Evolutionary conservation across 2,113 vertebrate genomes (phyloP).

Genomic region (Gavia stellata): DNA sequence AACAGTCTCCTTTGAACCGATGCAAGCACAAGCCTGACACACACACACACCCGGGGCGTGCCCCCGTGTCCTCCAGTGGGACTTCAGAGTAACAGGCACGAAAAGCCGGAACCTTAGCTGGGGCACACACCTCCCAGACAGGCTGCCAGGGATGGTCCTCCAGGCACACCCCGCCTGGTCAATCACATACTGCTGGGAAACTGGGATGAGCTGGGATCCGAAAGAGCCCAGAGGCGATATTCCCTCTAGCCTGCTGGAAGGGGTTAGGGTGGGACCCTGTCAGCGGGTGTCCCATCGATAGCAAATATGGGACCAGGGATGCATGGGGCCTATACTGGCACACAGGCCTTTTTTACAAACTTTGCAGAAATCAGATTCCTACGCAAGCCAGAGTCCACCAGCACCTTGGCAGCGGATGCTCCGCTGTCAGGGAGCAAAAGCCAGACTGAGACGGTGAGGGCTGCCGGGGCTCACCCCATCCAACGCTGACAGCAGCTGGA

Average conservation of each 20-base stretch:
- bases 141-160: background rate
- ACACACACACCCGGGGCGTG: background rate
- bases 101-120: background rate
- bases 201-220: background rate
- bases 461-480: background rate
- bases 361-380: background rate
- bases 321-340: background rate
- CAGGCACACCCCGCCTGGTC: background rate
- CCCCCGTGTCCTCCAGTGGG: background rate
- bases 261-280: background rate
- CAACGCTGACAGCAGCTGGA: background rate
- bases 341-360: background rate
- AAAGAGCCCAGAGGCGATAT: background rate
- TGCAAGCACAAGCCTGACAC: background rate
- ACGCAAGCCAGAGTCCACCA: background rate
- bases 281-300: background rate
- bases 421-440: background rate
- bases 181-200: background rate
- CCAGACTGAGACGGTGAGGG: accelerated
- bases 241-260: background rate
- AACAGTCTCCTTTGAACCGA: background rate
- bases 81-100: background rate
- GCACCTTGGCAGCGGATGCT: background rate
- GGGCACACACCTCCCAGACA: background rate
- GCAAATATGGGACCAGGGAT: background rate